Evolutionary conservation across 2,888 invertebrate genomes (phyloP).

Genomic region (Epinotia ramella): DNA sequence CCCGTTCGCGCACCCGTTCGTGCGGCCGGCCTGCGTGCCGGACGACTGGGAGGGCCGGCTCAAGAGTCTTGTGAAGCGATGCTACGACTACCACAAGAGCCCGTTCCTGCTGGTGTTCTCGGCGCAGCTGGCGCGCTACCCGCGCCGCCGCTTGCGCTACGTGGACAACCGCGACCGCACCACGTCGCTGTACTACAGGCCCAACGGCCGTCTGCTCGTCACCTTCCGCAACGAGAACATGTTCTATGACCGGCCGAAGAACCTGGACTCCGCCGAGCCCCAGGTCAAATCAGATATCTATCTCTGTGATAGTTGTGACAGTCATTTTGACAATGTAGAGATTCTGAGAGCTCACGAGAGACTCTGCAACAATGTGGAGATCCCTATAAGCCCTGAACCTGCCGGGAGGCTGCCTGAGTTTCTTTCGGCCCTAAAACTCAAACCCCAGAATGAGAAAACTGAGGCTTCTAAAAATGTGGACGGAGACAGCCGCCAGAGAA

Average conservation of each 20-base stretch:
- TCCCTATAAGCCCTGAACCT: constrained; percentile 57
- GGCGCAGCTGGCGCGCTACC: constrained; percentile 87
- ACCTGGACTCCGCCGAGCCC: constrained; percentile 73
- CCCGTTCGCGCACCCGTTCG: constrained; percentile 87
- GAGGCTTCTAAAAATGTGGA: constrained; percentile 50
- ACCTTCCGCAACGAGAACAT: constrained; percentile 92
- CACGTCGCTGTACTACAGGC: constrained; percentile 88
- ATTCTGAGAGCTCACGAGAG: constrained; percentile 75
- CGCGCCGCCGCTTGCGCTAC: constrained; percentile 87
- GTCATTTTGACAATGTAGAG: constrained; percentile 86
- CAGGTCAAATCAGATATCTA: constrained; percentile 88
- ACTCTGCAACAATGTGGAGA: constrained; percentile 72
- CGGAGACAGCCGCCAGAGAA: constrained; percentile 63
- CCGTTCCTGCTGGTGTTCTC: constrained; percentile 89
- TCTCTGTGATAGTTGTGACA: constrained; percentile 91
- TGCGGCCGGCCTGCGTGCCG: constrained; percentile 77
- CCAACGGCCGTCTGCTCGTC: constrained; percentile 87
- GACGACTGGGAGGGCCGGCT: constrained; percentile 86
- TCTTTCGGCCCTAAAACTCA: constrained; percentile 72
- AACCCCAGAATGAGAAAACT: constrained; percentile 56
- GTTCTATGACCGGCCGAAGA: constrained; percentile 74
- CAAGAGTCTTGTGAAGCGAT: constrained; percentile 87
- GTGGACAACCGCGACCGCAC: constrained; percentile 90
- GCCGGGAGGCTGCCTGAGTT: constrained; percentile 71
- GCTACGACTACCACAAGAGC: constrained; percentile 90